Evolutionary conservation across 2,113 vertebrate genomes (phyloP), one percentile per base, ranked within the genome.

Genomic region (Marmota monax): DNA sequence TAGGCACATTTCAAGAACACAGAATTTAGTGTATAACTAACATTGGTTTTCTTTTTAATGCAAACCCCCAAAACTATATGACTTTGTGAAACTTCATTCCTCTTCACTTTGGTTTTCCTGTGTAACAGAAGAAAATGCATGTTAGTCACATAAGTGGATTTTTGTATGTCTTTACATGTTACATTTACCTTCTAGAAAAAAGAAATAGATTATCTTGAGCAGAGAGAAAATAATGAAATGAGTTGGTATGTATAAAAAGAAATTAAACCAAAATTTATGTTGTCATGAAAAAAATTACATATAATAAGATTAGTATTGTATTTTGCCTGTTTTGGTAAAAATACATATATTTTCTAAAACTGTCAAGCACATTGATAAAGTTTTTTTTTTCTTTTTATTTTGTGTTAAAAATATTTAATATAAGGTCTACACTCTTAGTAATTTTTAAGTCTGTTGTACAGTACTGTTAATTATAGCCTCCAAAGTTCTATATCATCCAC

Each of bases 131-230:
- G 65, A 84, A 78, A 95, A 73, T 65, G 25, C n/a, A 34, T 69
- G 51, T 53, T 13, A 53, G 29, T 63, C n/a, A 63, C 13, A 70
- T 2, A 37, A 73, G 17, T 93, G 20, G 23, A 48, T 42, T 82
- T 37, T 69, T 95, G 65, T 20, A 6, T 72, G 32, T 39, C 25
- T 90, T 83, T 94, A 70, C 2, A 6, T 2, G 37, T 82, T 70
- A 70, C 37, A 37, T 93, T 96, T 83, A 94, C 69, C 42, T 42
- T 92, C 70, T 83, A 86, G 80, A 92, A 96, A 90, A 53, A 89
- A 77, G 18, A 94, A 96, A 13, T 16, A 90, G 92, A 92, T 76
- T n/a, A 29, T 70, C 86, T 16, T 90, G 91, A 94, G 34, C 65
- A 83, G 27, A 67, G 58, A 93, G 83, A 90, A 88, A 65, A 85